Conservation (phyloP, 2,113 vertebrate genomes). For the Dromiciops gliroides region DNA sequence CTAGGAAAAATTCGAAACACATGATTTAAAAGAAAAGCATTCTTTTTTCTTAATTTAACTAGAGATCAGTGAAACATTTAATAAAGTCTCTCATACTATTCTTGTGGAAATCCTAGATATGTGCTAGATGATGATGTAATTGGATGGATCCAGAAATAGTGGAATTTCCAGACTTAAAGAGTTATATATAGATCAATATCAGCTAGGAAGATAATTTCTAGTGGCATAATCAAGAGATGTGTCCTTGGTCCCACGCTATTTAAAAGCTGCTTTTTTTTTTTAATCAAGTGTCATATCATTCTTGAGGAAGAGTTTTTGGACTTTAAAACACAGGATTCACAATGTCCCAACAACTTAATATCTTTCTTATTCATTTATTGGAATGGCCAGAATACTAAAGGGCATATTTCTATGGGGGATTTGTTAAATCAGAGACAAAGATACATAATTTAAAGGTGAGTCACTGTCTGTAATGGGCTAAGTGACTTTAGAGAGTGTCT, state of each 20-base stretch:
- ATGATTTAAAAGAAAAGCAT: not conserved
- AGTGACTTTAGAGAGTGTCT: not conserved
- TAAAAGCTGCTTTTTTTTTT: not conserved
- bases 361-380: not conserved
- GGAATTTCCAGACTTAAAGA: not conserved
- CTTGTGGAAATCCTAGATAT: not conserved
- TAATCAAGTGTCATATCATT: not conserved
- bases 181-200: not conserved
- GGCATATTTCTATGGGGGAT: not conserved
- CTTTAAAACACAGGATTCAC: not conserved
- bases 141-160: not conserved
- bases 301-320: not conserved
- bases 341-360: not conserved
- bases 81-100: not conserved
- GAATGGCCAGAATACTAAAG: not conserved
- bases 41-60: not conserved
- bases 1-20: not conserved
- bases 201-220: not conserved
- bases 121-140: not conserved
- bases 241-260: not conserved
- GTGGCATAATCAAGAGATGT: not conserved
- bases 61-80: not conserved
- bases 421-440: not conserved
- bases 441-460: constrained; percentile 14
- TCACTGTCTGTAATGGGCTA: not conserved